Base-by-base conservation (phyloP, 1,140 invertebrate species). In the Eriocheir sinensis region DNA sequence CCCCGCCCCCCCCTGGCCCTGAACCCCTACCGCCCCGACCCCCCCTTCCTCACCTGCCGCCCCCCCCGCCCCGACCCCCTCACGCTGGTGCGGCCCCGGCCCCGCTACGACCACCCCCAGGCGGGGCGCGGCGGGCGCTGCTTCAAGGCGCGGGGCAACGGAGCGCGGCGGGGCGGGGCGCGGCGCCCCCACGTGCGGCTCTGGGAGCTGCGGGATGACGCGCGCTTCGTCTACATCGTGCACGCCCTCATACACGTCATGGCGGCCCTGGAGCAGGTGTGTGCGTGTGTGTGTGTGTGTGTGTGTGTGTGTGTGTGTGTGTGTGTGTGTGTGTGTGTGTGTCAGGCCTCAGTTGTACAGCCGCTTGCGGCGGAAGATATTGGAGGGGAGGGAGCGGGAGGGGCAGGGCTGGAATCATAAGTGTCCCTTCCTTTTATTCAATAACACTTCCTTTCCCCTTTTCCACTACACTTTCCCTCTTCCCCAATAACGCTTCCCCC, bases 181-280 rank as follows among this genome's bases (percentile, higher is more conserved):
- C 72, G 36, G 6, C n/a, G 36, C 27, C 41, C 88, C 44, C 60
- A 94, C 83, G 81, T 94, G 40, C 72, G 92, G 34, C 83, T 95
- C 41, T 95, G 95, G 81, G 94, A 95, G 30, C 90, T 95, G n/a
- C 60, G 81, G 17, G 95, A 95, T 30, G 95, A 95, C 89, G 95
- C 94, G 12, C 91, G 95, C 30, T 95, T 95, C 88, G 94, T 95
- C 60, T 95, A 94, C 92, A 93, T 95, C 72, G 95, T 95, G 32
- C 91, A 92, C 81, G 86, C 93, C 21, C 92, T 95, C 90, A 95
- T 95, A 12, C 93, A 95, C 83, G 80, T 95, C 89, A 91, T 95
- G 60, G 48, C 92, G 91, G 85, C 53, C 92, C 95, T 96, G 36
- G 95, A 95, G 93, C 95, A 96, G 96, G 94, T 95, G 88, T n/a